Conservation (phyloP, 2,888 invertebrate genomes). For the Eupithecia centaureata region DNA sequence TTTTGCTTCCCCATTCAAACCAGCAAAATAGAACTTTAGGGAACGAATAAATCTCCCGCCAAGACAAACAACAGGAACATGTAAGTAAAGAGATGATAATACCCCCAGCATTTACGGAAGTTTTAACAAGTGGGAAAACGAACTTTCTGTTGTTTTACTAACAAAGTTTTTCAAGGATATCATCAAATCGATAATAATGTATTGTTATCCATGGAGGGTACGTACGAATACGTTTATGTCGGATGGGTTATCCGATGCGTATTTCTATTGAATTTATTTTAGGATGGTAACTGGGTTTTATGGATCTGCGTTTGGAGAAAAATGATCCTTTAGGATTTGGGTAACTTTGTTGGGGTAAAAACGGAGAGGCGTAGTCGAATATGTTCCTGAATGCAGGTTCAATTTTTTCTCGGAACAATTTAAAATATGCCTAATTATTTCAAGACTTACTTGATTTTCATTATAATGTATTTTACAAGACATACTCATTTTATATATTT, state of each 20-base stretch:
- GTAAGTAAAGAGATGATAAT: constrained; percentile 48
- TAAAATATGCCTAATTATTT: neutral
- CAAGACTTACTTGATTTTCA: neutral
- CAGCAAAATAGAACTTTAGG: constrained; percentile 41
- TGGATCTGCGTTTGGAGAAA: neutral
- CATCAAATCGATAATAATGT: constrained; percentile 43
- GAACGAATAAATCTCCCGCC: constrained; percentile 42
- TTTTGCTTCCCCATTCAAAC: constrained; percentile 38
- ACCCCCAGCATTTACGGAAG: constrained; percentile 45
- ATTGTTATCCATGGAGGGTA: constrained; percentile 28
- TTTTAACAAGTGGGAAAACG: constrained; percentile 46
- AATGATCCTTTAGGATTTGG: neutral
- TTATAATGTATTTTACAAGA: neutral
- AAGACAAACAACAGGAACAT: constrained; percentile 47
- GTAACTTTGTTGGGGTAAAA: neutral
- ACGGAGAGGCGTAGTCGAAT: neutral
- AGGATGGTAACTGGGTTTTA: constrained; percentile 12
- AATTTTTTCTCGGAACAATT: neutral
- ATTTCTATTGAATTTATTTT: constrained; percentile 21
- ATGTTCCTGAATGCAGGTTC: neutral
- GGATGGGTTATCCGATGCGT: constrained; percentile 15
- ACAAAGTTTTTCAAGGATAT: constrained; percentile 45
- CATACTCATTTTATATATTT: no score
- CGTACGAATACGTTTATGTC: constrained; percentile 27
- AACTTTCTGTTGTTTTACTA: constrained; percentile 46